A percentile compares a stretch with the other conserved stretches of the same genome.
Conservation (phyloP, 2,113 vertebrate species). For the Pseudorhombus dupliciocellatus region DNA sequence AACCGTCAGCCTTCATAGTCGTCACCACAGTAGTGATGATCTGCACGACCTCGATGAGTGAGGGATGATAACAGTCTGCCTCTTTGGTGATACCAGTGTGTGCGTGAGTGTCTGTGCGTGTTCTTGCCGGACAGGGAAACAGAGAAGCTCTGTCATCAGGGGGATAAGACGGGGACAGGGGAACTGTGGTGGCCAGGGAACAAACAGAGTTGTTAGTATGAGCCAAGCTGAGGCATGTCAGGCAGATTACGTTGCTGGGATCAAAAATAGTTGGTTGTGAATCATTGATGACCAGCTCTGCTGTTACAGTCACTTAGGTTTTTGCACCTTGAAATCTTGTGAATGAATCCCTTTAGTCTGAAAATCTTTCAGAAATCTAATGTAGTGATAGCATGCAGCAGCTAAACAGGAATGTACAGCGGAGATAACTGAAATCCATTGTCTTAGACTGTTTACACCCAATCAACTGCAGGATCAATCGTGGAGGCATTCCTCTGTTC, state of each 20-base stretch:
- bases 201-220: slow-evolving; percentile 49
- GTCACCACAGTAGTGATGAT: slow-evolving; percentile 34
- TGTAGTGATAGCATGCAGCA: not conserved
- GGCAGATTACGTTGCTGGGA: slow-evolving; percentile 13
- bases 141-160: slow-evolving; percentile 52
- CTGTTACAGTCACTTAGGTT: not conserved
- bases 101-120: slow-evolving; percentile 32
- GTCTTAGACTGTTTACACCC: slow-evolving; percentile 19
- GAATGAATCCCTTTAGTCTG: not conserved
- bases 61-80: slow-evolving; percentile 43
- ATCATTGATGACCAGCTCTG: slow-evolving; percentile 31
- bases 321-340: slow-evolving; percentile 2
- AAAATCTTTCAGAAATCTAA: slow-evolving; percentile 3
- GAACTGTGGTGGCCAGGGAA: slow-evolving; percentile 32
- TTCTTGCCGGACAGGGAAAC: slow-evolving; percentile 28
- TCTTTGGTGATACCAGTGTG: slow-evolving; percentile 41
- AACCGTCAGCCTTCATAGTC: slow-evolving; percentile 28
- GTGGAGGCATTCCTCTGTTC: slow-evolving; percentile 55
- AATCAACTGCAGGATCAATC: not conserved
- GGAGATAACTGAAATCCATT: slow-evolving; percentile 27
- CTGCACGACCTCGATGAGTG: slow-evolving; percentile 11
- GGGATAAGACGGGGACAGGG: slow-evolving; percentile 63
- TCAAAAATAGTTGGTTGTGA: slow-evolving; percentile 42
- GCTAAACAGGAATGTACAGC: not conserved
- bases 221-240: slow-evolving; percentile 24